Percentiles rank a stretch among this genome's conserved stretches.
These are phyloP conservation scores for Limnephilus rhombicus DNA, from an alignment of 2,888 invertebrate species.

Conservation along the genomic window DNA sequence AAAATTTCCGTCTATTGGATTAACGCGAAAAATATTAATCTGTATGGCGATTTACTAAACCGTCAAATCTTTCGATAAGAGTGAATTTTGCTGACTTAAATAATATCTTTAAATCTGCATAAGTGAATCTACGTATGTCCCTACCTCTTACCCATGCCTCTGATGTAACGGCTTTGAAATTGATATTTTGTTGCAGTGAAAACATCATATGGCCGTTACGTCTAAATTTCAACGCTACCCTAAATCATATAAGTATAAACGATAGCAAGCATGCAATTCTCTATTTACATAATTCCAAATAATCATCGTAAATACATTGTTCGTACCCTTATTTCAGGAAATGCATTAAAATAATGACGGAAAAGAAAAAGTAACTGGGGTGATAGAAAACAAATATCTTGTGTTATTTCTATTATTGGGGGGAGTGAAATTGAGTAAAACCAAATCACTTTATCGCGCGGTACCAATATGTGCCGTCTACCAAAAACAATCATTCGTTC, in stretches of 20 bases:
- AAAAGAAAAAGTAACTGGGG: constrained; percentile 14
- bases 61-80: too few relatives aligned
- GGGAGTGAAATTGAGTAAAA: constrained; percentile 59
- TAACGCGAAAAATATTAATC: too few relatives aligned
- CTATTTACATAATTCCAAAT: constrained; percentile 36
- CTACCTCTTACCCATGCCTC: not conserved
- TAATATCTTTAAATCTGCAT: not conserved
- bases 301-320: constrained; percentile 27
- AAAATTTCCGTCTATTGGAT: too few relatives aligned
- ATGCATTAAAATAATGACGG: constrained; percentile 37
- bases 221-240: not conserved
- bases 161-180: not conserved
- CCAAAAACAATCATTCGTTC: constrained; percentile 59
- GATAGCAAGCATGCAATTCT: constrained; percentile 28
- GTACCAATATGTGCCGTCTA: constrained; percentile 64
- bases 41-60: too few relatives aligned
- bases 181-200: not conserved
- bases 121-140: not conserved
- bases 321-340: constrained; percentile 28
- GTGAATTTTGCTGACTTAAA: too few relatives aligned
- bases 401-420: constrained; percentile 21
- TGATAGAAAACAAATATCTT: constrained; percentile 45
- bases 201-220: not conserved
- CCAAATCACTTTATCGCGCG: constrained; percentile 65
- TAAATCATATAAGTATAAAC: not conserved